A percentile compares a stretch with the other conserved stretches of the same genome.
Evolutionary conservation across 2,888 invertebrate genomes (phyloP).

Genomic region (Agrilus mali): DNA sequence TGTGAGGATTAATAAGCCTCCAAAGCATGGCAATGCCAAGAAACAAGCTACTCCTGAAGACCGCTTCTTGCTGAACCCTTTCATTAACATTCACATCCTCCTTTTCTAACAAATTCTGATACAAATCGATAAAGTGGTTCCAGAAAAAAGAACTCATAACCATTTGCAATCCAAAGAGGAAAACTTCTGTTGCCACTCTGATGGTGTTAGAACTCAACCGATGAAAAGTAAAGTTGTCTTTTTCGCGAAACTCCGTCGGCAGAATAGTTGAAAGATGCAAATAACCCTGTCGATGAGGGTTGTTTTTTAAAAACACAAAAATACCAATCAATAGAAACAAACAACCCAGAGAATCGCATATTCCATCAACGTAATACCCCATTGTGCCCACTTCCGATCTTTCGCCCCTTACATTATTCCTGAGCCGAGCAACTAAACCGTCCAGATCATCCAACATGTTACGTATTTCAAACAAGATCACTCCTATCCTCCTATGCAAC

Average conservation of each 20-base stretch:
- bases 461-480: constrained; percentile 65
- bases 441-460: constrained; percentile 79
- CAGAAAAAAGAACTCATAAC: constrained; percentile 64
- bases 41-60: constrained; percentile 61
- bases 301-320: constrained; percentile 53
- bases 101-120: constrained; percentile 63
- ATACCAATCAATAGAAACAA: constrained; percentile 58
- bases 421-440: constrained; percentile 70
- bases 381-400: constrained; percentile 66
- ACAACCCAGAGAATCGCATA: constrained; percentile 69
- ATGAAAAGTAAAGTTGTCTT: constrained; percentile 43
- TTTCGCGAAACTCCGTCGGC: constrained; percentile 36
- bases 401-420: constrained; percentile 63
- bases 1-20: constrained; percentile 70
- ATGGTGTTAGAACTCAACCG: constrained; percentile 56
- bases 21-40: constrained; percentile 62
- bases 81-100: constrained; percentile 42
- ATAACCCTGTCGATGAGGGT: constrained; percentile 62
- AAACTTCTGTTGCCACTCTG: constrained; percentile 50
- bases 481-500: constrained; percentile 56
- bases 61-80: constrained; percentile 40
- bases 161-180: constrained; percentile 57
- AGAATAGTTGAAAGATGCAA: constrained; percentile 49
- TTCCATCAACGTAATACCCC: constrained; percentile 73
- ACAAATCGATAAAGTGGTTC: constrained; percentile 74